Base-by-base conservation (phyloP, 2,888 invertebrate species). In the Nemoura dubitans region DNA sequence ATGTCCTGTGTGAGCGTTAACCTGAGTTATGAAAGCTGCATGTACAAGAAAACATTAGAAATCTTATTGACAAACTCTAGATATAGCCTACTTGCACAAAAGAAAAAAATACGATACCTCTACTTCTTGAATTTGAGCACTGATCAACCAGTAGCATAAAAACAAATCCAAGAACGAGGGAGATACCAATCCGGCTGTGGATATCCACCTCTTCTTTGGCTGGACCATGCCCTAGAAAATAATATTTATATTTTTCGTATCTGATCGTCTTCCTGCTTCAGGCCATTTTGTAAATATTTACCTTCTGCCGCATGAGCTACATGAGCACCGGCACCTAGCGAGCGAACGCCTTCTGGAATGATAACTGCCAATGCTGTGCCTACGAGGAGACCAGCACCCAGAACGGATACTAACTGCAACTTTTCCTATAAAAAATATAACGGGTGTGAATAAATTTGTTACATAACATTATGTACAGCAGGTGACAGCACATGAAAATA, bases 81-180 rank as follows among this genome's bases (percentile, higher is more conserved):
- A n/a, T n/a, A n/a, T n/a, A n/a, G n/a, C n/a, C 36, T 29, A 84
- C 36, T 36, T 81, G 25, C 7, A 21, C 30, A 16, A 43, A 14
- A 83, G 26, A 42, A 42, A 42, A 10, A 59, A 59, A 59, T 16
- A 59, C 14, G 16, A 16, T 92, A 86, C 94, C 93, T 89, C 95
- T 95, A 86, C 92, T 93, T 89, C 92, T 92, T 88, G 92, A 93
- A 83, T 94, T 92, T 29, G 94, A 94, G 88, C 94, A 93, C 91
- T 99, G 98, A 91, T 99, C 99, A 0, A 99, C 96, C 16, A 99
- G 91, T 88, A 99, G 93, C 99, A 99, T 99, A 91, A 99, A 98
- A 76, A 99, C 95, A 91, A 99, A 99, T 21, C 99, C 99, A 87
- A 98, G 92, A 21, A 99, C 97, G 87, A 99, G 93, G 28, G 98